These are phyloP conservation scores for Symphodus melops DNA, from an alignment of 2,113 vertebrate genomes.

Conservation along the genomic window DNA sequence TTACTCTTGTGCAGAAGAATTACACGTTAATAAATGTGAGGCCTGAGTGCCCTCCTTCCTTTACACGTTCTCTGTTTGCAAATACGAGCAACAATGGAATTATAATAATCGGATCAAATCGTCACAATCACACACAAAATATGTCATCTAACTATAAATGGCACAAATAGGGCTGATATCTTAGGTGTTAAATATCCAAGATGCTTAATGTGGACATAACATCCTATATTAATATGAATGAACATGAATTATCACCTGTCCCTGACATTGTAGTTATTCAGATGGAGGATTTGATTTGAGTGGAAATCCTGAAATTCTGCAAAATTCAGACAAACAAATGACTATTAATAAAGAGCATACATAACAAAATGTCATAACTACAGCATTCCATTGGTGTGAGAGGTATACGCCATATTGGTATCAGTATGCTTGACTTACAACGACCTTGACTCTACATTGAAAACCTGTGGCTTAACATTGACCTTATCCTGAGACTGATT, in stretches of 20 bases:
- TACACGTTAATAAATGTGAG: constrained; percentile 60
- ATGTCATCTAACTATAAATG: not conserved
- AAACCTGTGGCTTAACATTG: constrained; percentile 10
- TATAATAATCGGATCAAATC: not conserved
- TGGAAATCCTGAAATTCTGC: not conserved
- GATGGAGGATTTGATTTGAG: not conserved
- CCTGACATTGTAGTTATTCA: not conserved
- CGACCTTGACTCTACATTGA: constrained; percentile 59
- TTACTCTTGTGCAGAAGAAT: constrained; percentile 47
- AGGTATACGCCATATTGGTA: constrained; percentile 5
- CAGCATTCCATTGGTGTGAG: not conserved
- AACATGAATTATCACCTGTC: not conserved
- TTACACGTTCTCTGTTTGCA: not conserved
- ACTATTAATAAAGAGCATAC: not conserved
- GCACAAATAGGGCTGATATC: not conserved
- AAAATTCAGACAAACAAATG: not conserved
- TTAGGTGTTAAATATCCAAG: too few relatives aligned
- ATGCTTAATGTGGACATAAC: not conserved
- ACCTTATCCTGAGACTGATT: constrained; percentile 39
- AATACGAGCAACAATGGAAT: not conserved
- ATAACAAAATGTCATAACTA: not conserved
- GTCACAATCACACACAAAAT: not conserved
- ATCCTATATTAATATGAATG: not conserved
- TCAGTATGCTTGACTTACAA: constrained; percentile 11
- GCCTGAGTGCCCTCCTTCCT: not conserved